These are phyloP conservation scores for Phymanthus crucifer DNA, from an alignment of 92 coral and sea anemone species.

Conservation along the genomic window DNA sequence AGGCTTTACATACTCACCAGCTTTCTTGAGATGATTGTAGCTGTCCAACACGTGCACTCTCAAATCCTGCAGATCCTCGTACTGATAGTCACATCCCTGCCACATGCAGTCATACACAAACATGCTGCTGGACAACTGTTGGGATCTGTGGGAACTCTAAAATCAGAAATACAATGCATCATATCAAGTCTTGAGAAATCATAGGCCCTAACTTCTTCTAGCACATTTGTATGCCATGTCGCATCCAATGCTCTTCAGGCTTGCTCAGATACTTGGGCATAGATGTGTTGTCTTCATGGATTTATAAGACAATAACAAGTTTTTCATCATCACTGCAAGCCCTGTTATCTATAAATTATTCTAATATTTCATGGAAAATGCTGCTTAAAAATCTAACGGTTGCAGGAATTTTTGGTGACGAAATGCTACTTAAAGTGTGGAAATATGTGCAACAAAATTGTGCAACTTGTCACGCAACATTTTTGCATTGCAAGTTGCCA, in stretches of 20 bases:
- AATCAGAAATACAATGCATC: not conserved
- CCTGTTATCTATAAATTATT: not conserved
- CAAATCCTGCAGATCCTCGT: slow-evolving; percentile 88
- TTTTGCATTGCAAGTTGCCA: no score
- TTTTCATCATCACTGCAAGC: slow-evolving; percentile 60
- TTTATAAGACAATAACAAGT: slow-evolving; percentile 6
- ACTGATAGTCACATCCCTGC: slow-evolving; percentile 98
- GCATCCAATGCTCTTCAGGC: not conserved
- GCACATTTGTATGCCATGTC: not conserved
- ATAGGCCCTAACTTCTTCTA: not conserved
- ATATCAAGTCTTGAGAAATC: not conserved
- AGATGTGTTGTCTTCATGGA: slow-evolving; percentile 54
- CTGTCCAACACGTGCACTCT: slow-evolving; percentile 87
- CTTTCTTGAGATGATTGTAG: slow-evolving; percentile 79
- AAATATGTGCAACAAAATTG: no score
- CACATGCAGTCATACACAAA: slow-evolving; percentile 84
- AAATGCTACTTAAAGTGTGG: no score
- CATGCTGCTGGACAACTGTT: slow-evolving; percentile 53
- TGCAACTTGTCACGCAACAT: no score
- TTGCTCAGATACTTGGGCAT: slow-evolving; percentile 97
- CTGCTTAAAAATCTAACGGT: no score
- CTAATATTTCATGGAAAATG: no score
- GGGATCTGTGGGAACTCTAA: slow-evolving; percentile 39
- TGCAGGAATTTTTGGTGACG: no score
- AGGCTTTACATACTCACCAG: slow-evolving; percentile 83